These are phyloP conservation scores for Dallia pectoralis DNA, from an alignment of 2,797 vertebrate genomes.

Conservation along the genomic window DNA sequence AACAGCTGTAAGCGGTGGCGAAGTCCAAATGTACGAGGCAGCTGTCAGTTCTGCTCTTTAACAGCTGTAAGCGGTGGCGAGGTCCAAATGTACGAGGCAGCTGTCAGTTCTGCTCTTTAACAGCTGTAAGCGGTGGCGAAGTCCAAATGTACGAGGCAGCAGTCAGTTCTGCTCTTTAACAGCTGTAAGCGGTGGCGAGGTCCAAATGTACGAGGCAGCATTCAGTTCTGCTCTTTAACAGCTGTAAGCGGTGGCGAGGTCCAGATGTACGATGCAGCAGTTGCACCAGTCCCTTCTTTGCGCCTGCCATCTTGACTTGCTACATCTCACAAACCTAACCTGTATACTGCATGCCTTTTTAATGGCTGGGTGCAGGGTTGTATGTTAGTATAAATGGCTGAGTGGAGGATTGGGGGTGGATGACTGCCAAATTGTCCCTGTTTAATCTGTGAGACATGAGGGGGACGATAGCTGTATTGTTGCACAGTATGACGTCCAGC, in stretches of 20 bases:
- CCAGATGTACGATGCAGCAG: slow-evolving; percentile 1
- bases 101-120: background rate
- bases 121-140: slow-evolving; percentile 29
- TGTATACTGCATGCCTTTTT: background rate
- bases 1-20: slow-evolving; percentile 29
- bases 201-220: slow-evolving; percentile 1
- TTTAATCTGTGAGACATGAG: slow-evolving; percentile 22
- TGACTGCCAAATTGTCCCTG: slow-evolving; percentile 26
- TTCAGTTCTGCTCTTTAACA: too few species aligned
- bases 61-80: slow-evolving; percentile 29
- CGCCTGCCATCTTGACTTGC: too few species aligned
- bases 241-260: slow-evolving; percentile 30
- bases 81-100: background rate
- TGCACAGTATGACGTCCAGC: background rate
- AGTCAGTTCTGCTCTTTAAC: background rate
- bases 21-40: background rate
- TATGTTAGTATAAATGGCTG: too few species aligned
- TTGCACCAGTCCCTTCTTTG: background rate
- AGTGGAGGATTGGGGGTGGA: background rate
- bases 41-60: background rate
- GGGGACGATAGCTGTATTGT: background rate
- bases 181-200: slow-evolving; percentile 29
- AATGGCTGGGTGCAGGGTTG: slow-evolving; percentile 16
- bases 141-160: slow-evolving; percentile 1
- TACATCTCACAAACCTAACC: background rate